These are phyloP conservation scores for Lethrus apterus DNA, from an alignment of 1,140 invertebrate species.

Conservation along the genomic window DNA sequence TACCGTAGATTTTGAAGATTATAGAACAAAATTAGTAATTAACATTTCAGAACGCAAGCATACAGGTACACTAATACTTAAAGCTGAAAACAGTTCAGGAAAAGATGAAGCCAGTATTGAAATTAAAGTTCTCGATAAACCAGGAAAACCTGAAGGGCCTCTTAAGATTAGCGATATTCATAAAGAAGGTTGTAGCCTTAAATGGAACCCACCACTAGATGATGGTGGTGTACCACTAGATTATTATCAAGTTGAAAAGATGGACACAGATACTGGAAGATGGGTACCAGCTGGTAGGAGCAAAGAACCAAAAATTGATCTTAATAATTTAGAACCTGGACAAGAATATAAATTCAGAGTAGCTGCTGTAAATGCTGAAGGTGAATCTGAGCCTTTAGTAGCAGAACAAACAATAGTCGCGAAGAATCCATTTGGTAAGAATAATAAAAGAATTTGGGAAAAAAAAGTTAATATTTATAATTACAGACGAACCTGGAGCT, in stretches of 20 bases:
- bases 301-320: conserved; percentile 76
- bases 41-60: conserved; percentile 67
- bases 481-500: conserved; percentile 79
- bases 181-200: conserved; percentile 85
- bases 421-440: conserved; percentile 92
- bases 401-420: conserved; percentile 85
- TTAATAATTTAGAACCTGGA: conserved; percentile 77
- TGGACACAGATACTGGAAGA: conserved; percentile 74
- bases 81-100: conserved; percentile 86
- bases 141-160: conserved; percentile 85
- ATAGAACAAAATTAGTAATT: conserved; percentile 75
- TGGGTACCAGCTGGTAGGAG: conserved; percentile 75
- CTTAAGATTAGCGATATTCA: conserved; percentile 82
- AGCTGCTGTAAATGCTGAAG: conserved; percentile 90
- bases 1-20: conserved; percentile 78
- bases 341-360: conserved; percentile 98
- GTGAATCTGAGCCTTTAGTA: conserved; percentile 86
- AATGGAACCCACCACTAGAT: conserved; percentile 89
- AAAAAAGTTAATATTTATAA: conserved; percentile 8
- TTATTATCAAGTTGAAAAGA: conserved; percentile 87
- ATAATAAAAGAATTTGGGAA: background rate
- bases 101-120: conserved; percentile 86
- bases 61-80: conserved; percentile 77
- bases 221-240: conserved; percentile 90
- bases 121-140: conserved; percentile 80